A percentile compares a stretch with the other conserved stretches of the same genome.
Conservation (phyloP, 2,888 invertebrate genomes). For the Ferrisia virgata region DNA sequence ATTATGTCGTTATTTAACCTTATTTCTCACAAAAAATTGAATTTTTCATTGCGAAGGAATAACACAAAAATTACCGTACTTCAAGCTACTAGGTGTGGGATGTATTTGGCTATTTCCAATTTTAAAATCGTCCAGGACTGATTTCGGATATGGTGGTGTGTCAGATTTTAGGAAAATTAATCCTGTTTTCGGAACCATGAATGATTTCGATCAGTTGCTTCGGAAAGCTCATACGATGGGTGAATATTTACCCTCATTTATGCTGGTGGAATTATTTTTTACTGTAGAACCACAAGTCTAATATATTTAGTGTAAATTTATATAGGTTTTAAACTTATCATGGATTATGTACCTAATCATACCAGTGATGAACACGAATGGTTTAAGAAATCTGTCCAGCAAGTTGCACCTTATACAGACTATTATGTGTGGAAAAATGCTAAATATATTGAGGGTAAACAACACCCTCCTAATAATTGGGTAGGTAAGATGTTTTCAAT, state of each 20-base stretch:
- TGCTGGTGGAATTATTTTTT: too few species aligned
- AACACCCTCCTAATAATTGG: conserved; percentile 73
- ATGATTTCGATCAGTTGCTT: conserved; percentile 57
- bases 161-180: conserved; percentile 60
- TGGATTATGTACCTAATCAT: conserved; percentile 72
- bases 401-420: conserved; percentile 63
- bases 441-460: conserved; percentile 52
- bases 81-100: conserved; percentile 61
- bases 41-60: conserved; percentile 51
- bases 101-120: conserved; percentile 71
- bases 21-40: conserved; percentile 67
- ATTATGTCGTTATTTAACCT: conserved; percentile 61
- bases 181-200: conserved; percentile 59
- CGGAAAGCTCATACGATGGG: conserved; percentile 53
- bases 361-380: conserved; percentile 76
- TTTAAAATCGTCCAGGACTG: conserved; percentile 64
- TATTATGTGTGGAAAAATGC: conserved; percentile 77
- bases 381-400: conserved; percentile 71
- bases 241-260: too few species aligned
- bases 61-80: conserved; percentile 56
- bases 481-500: conserved; percentile 56
- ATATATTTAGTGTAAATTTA: too few species aligned
- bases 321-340: conserved; percentile 60
- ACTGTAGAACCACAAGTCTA: too few species aligned
- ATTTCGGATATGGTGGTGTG: conserved; percentile 68